Percentiles rank a stretch among this genome's conserved stretches.
Evolutionary conservation across 2,797 vertebrate genomes (phyloP).

Genomic region (Botia almorhae): DNA sequence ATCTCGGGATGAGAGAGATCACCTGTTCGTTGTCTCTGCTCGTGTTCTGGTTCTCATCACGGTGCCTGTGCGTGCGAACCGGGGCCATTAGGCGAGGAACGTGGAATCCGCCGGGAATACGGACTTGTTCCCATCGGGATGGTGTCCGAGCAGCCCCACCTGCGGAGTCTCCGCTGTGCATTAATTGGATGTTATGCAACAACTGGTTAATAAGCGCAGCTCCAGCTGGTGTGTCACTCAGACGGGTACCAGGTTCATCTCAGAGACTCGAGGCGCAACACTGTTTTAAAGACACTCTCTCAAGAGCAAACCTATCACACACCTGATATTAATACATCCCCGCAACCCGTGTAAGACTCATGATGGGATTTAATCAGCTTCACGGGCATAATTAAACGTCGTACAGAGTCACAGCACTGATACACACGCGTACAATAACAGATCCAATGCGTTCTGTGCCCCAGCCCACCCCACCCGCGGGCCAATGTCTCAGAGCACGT

Average conservation of each 20-base stretch:
- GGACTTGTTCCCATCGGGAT: constrained; percentile 12
- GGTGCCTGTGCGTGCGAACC: constrained; percentile 26
- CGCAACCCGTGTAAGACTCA: too few relatives aligned
- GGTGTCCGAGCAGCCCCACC: constrained; percentile 23
- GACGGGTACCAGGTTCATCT: constrained; percentile 10
- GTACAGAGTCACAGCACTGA: constrained; percentile 3
- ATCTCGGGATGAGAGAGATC: too few relatives aligned
- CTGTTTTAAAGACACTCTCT: neutral
- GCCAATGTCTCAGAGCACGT: constrained; percentile 70
- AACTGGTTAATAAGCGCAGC: constrained; percentile 42
- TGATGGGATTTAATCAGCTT: neutral
- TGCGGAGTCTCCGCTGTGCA: constrained; percentile 22
- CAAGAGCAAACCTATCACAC: too few relatives aligned
- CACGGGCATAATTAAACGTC: neutral
- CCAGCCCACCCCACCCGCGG: constrained; percentile 40
- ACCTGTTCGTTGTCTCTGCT: neutral
- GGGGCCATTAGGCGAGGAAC: constrained; percentile 2
- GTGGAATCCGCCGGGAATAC: constrained; percentile 12
- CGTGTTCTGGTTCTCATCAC: neutral
- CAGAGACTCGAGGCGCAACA: neutral
- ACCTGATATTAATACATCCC: too few relatives aligned
- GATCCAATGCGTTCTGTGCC: constrained; percentile 46
- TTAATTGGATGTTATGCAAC: constrained; percentile 48
- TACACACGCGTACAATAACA: neutral
- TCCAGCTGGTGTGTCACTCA: constrained; percentile 6